These are phyloP conservation scores for Peromyscus nudipes DNA, from an alignment of 2,797 vertebrate species.

Conservation along the genomic window DNA sequence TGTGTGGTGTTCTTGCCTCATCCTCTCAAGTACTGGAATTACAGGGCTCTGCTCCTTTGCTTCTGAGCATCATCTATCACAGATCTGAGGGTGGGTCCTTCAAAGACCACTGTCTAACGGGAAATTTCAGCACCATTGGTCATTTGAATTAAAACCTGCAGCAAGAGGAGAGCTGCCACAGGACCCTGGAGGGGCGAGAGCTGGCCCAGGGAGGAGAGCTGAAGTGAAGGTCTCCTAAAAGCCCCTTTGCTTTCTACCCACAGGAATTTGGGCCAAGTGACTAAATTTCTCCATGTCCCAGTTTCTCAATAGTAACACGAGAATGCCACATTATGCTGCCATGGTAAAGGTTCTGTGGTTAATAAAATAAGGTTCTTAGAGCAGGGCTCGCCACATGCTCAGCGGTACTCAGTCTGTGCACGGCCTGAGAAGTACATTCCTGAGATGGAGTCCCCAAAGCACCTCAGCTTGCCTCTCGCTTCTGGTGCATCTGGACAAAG, in stretches of 20 bases:
- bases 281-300: background rate
- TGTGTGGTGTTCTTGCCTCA: background rate
- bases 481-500: background rate
- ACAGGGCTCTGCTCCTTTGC: too few species aligned
- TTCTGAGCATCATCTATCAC: background rate
- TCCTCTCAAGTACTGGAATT: background rate
- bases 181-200: background rate
- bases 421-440: background rate
- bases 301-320: background rate
- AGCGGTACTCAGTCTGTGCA: background rate
- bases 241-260: background rate
- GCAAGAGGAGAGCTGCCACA: background rate
- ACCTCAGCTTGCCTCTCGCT: background rate
- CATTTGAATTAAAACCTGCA: background rate
- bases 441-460: background rate
- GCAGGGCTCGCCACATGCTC: background rate
- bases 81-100: background rate
- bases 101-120: background rate
- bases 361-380: background rate
- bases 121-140: background rate
- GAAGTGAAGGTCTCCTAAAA: background rate
- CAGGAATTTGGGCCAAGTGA: background rate
- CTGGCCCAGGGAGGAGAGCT: background rate
- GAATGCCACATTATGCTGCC: background rate
- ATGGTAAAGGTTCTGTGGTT: background rate